A percentile compares a stretch with the other conserved stretches of the same genome.
These are phyloP conservation scores for Gopherus flavomarginatus DNA, from an alignment of 2,113 vertebrate species.

Conservation along the genomic window DNA sequence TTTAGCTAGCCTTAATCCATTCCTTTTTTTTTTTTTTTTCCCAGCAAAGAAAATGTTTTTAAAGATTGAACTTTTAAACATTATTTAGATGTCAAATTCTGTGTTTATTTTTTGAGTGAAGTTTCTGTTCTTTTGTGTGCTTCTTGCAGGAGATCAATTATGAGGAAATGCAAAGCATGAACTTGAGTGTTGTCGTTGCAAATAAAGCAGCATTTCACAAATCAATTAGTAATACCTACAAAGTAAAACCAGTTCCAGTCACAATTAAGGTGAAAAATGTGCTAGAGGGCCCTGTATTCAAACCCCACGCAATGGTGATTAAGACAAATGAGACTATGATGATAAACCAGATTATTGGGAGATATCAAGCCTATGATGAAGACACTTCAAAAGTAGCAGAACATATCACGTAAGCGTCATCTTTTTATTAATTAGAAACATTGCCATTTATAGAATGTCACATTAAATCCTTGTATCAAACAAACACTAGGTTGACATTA, in stretches of 20 bases:
- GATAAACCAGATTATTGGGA: slow-evolving; percentile 69
- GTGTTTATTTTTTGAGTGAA: background rate
- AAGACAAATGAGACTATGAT: slow-evolving; percentile 60
- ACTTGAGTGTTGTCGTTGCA: slow-evolving; percentile 77
- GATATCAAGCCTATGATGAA: slow-evolving; percentile 78
- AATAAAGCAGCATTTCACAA: slow-evolving; percentile 85
- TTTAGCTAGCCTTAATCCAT: background rate
- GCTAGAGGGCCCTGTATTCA: slow-evolving; percentile 78
- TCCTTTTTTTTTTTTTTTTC: background rate
- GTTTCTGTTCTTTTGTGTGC: background rate
- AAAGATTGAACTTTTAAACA: background rate
- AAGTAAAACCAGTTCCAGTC: slow-evolving; percentile 73
- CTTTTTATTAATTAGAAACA: background rate
- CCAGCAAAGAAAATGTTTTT: background rate
- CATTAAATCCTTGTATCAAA: background rate
- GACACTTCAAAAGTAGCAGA: slow-evolving; percentile 73
- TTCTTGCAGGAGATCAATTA: slow-evolving; percentile 79
- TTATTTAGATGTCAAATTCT: background rate
- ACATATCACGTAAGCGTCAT: slow-evolving; percentile 70
- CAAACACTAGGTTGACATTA: background rate
- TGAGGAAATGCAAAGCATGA: slow-evolving; percentile 72
- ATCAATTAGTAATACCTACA: slow-evolving; percentile 68
- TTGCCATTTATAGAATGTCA: background rate
- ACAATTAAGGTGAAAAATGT: slow-evolving; percentile 81
- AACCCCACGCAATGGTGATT: slow-evolving; percentile 55